Percentiles rank a stretch among this genome's conserved stretches.
Evolutionary conservation across 2,797 vertebrate genomes (phyloP).

Genomic region (Trichosurus vulpecula): DNA sequence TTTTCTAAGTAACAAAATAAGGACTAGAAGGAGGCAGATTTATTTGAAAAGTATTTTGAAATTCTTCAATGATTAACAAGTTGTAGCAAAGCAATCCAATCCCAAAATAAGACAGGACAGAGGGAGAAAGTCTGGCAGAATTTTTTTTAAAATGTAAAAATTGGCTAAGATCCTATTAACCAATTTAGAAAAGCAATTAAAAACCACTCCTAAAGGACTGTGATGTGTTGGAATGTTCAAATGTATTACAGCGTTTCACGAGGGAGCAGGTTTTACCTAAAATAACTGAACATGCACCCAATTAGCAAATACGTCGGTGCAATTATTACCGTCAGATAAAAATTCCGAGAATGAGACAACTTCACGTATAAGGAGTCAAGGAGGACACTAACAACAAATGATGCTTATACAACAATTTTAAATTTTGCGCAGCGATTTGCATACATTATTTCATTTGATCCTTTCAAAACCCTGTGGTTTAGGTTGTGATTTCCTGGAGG

Average conservation of each 20-base stretch:
- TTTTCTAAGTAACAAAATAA: slow-evolving; percentile 23
- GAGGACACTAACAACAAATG: neutral
- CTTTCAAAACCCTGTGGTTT: neutral
- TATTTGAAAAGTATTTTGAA: slow-evolving; percentile 1
- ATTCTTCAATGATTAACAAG: neutral
- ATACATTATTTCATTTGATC: neutral
- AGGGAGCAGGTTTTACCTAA: slow-evolving; percentile 10
- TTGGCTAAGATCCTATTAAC: slow-evolving; percentile 4
- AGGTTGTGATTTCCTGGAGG: neutral
- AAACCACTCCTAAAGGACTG: slow-evolving; percentile 1
- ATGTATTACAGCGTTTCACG: neutral
- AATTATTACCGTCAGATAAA: neutral
- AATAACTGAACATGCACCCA: neutral
- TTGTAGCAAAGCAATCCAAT: neutral
- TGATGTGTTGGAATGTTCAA: slow-evolving; percentile 1
- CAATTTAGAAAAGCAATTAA: neutral
- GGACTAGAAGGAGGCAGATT: slow-evolving; percentile 15
- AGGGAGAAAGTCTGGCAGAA: neutral
- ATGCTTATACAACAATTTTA: neutral
- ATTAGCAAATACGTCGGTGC: neutral
- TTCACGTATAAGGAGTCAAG: neutral
- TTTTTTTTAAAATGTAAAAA: neutral
- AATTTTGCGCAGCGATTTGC: neutral
- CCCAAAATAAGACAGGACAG: neutral
- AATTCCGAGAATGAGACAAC: neutral